Base-by-base conservation (phyloP, 2,888 invertebrate genomes). In the Scaptomyza cyrtandrae region DNA sequence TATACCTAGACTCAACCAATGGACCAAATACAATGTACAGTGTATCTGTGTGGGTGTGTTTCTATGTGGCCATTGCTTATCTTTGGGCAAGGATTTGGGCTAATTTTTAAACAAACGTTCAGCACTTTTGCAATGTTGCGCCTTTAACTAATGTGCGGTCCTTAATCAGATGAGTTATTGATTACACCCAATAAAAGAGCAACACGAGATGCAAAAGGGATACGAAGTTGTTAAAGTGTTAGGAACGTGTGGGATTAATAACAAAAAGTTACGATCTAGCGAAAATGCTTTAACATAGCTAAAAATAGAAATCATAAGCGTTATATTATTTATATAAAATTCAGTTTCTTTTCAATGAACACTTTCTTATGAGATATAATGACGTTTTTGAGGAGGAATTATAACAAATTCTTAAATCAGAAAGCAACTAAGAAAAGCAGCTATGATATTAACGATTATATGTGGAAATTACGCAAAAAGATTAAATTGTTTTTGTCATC, bases 111-210 rank as follows among this genome's bases (percentile, higher is more conserved):
- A 67, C 77, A 78, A 61, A 75, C 71, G 61, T 58, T 75, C 67
- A 75, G 66, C 63, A 71, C 63, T 68, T 68, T 75, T 49, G 63
- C 48, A 29, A 55, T 33, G 54, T 43, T 68, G 64, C 57, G 69
- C 60, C 54, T 67, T 50, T 67, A 71, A 78, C 72, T 80, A 84
- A 87, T 70, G 82, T 72, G 64, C 45, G 71, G 56, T 69, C 60
- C 77, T 89, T 80, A 89, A 89, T 89, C 89, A 87, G 80, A 75
- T 80, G 65, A 70, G 59, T 71, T 83, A 88, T 85, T 83, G 88
- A 88, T 86, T 80, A 59, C 67, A 13, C 27, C 19, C 71, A 61
- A 67, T 68, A 57, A 35, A 27, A 9, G 16, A 46, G 11, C 6
- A 27, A 9, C 13, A 16, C 14, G 6, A 3, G 11, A 14, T 11